Conservation (phyloP, 1,140 invertebrate species). For the Dendrolimus punctatus region DNA sequence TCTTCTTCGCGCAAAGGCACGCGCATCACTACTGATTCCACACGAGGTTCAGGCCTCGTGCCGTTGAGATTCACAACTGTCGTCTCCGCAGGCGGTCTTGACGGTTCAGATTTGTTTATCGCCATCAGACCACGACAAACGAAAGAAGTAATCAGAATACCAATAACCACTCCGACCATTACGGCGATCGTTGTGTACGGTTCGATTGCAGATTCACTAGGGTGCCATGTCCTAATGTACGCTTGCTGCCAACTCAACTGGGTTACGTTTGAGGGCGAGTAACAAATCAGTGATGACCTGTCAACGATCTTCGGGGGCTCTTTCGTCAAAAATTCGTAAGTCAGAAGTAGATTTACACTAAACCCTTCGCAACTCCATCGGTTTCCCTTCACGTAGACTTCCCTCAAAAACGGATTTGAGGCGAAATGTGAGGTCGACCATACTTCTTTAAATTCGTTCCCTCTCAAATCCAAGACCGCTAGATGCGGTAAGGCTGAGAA, state of each 20-base stretch:
- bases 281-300: slow-evolving; percentile 16
- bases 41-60: slow-evolving; percentile 59
- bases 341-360: slow-evolving; percentile 67
- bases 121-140: slow-evolving; percentile 73
- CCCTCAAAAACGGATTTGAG: slow-evolving; percentile 72
- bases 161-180: slow-evolving; percentile 68
- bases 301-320: slow-evolving; percentile 68
- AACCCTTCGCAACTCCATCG: slow-evolving; percentile 81
- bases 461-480: slow-evolving; percentile 75
- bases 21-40: slow-evolving; percentile 63
- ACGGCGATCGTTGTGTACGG: slow-evolving; percentile 76
- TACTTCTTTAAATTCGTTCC: slow-evolving; percentile 76
- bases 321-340: slow-evolving; percentile 74
- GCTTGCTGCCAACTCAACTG: slow-evolving; percentile 78
- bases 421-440: slow-evolving; percentile 72
- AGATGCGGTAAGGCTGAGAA: slow-evolving; percentile 73
- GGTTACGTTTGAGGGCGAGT: slow-evolving; percentile 74
- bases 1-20: slow-evolving; percentile 74
- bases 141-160: slow-evolving; percentile 61
- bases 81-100: slow-evolving; percentile 64
- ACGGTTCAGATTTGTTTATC: slow-evolving; percentile 61
- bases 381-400: slow-evolving; percentile 77
- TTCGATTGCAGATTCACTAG: slow-evolving; percentile 25
- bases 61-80: slow-evolving; percentile 67
- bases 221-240: slow-evolving; percentile 75